Conservation (phyloP, 2,797 vertebrate genomes). For the Macroramphosus scolopax region DNA sequence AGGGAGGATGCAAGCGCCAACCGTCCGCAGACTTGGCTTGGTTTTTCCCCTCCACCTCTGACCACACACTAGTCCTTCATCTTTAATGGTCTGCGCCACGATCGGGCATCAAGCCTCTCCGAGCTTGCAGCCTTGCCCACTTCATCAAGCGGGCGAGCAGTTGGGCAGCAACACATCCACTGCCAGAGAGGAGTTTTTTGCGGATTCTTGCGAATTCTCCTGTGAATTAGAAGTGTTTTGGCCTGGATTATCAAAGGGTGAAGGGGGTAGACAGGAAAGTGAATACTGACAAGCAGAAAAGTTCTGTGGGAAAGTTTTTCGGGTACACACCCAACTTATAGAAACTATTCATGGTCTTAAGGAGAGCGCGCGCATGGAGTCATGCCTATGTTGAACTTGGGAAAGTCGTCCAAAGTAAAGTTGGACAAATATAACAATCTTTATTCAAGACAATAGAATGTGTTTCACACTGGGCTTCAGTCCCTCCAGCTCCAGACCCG, state of each 20-base stretch:
- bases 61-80: constrained; percentile 76
- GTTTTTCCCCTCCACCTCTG: constrained; percentile 66
- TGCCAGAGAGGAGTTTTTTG: constrained; percentile 63
- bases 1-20: constrained; percentile 54
- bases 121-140: constrained; percentile 64
- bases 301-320: constrained; percentile 67
- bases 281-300: constrained; percentile 63
- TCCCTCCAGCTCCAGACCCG: not conserved
- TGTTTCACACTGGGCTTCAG: no score
- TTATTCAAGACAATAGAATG: no score
- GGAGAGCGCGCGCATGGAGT: constrained; percentile 49
- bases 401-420: constrained; percentile 49
- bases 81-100: constrained; percentile 78
- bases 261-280: constrained; percentile 39
- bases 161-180: constrained; percentile 63
- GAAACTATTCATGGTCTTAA: constrained; percentile 59
- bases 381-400: constrained; percentile 36
- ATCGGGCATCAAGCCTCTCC: constrained; percentile 64
- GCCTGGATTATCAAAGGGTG: constrained; percentile 65
- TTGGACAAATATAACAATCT: no score
- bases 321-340: constrained; percentile 59
- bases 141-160: constrained; percentile 68
- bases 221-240: constrained; percentile 64
- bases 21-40: constrained; percentile 41
- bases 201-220: constrained; percentile 68